A percentile compares a stretch with the other conserved stretches of the same genome.
Conservation (phyloP, 2,797 vertebrate genomes). For the Sandelia bainsii region DNA sequence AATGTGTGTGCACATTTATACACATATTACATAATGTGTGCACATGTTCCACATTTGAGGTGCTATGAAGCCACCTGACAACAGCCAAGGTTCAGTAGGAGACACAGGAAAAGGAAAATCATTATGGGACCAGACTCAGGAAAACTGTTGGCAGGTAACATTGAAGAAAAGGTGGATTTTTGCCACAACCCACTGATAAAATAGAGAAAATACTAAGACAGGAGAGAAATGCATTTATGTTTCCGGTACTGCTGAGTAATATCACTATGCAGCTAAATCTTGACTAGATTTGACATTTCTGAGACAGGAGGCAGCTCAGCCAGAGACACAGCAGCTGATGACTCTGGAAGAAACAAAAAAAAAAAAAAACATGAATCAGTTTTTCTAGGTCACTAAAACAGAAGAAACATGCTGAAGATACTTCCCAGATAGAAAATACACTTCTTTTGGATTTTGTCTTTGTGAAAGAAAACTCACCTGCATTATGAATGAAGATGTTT, state of each 20-base stretch:
- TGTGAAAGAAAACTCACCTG: conserved; percentile 12
- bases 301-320: conserved; percentile 30
- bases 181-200: conserved; percentile 22
- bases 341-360: conserved; percentile 40
- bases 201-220: conserved; percentile 4
- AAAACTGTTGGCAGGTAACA: conserved; percentile 10
- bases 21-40: background rate
- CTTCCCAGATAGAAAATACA: conserved; percentile 43
- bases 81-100: background rate
- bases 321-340: conserved; percentile 7
- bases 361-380: conserved; percentile 39
- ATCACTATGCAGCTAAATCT: conserved; percentile 32
- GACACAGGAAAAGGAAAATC: background rate
- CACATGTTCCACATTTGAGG: background rate
- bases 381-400: conserved; percentile 43
- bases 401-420: conserved; percentile 37
- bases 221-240: conserved; percentile 18
- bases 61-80: background rate
- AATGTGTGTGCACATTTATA: too few species aligned
- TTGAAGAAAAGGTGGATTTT: conserved; percentile 17
- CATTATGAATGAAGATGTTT: background rate
- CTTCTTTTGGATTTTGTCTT: conserved; percentile 43
- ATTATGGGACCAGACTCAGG: background rate
- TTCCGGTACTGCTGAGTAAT: conserved; percentile 25
- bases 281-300: conserved; percentile 42